phyloP scores from a whole-genome alignment of 2,797 vertebrate species.

The Pteropus rufus region DNA sequence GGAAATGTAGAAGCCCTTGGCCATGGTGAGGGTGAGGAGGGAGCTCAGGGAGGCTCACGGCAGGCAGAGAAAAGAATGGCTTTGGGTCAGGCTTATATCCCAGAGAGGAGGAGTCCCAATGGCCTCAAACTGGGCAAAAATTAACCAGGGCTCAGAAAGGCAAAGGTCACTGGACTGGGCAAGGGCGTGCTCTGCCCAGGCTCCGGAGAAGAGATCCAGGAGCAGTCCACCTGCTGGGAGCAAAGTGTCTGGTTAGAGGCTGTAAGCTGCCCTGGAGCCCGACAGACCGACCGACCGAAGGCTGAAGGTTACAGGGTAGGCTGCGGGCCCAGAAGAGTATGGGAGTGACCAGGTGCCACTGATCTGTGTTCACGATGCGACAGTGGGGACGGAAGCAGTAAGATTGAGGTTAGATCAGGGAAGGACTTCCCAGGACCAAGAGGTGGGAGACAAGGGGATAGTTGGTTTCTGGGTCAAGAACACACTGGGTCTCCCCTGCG shows the following conservation, averaged over 20 bases:
- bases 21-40: conserved; percentile 82
- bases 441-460: not conserved
- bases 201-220: not conserved
- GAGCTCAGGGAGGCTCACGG: not conserved
- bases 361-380: not conserved
- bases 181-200: not conserved
- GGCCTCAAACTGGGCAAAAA: conserved; percentile 76
- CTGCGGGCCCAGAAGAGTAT: not conserved
- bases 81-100: conserved; percentile 69
- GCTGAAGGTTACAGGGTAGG: not conserved
- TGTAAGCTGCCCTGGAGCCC: not conserved
- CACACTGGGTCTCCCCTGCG: not conserved
- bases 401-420: not conserved
- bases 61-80: not conserved
- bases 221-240: not conserved
- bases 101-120: not conserved
- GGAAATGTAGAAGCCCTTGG: conserved; percentile 91
- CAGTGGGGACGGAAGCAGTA: not conserved
- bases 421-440: not conserved
- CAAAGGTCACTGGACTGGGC: conserved; percentile 49
- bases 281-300: too few species aligned
- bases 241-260: not conserved
- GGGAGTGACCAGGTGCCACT: not conserved
- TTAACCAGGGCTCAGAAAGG: conserved; percentile 74
- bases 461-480: not conserved